Conservation (phyloP, 2,797 vertebrate species). For the Diplodus sargus region DNA sequence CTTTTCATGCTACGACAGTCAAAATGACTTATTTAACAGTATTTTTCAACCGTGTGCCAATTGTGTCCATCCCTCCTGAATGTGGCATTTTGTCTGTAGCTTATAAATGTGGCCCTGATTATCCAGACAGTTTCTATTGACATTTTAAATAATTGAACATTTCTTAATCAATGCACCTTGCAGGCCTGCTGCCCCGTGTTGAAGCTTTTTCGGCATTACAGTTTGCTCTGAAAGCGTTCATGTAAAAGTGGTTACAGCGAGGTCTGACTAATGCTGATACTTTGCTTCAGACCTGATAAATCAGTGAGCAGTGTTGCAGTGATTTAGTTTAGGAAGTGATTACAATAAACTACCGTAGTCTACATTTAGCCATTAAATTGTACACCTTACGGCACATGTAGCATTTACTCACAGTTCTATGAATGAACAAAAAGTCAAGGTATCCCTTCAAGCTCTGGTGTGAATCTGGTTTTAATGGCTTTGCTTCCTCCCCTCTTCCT, state of each 20-base stretch:
- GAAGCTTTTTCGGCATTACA: neutral
- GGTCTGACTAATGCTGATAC: neutral
- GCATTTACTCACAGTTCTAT: neutral
- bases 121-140: neutral
- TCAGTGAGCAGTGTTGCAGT: neutral
- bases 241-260: neutral
- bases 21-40: neutral
- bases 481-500: conserved; percentile 87
- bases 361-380: neutral
- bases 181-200: neutral
- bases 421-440: conserved; percentile 55
- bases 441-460: conserved; percentile 48
- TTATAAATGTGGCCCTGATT: neutral
- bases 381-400: neutral
- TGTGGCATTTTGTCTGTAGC: neutral
- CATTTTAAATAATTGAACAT: conserved; percentile 21
- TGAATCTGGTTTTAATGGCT: conserved; percentile 86
- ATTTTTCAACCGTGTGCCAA: neutral
- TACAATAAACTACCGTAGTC: neutral
- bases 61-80: neutral
- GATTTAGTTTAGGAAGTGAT: neutral
- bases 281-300: neutral
- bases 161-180: neutral
- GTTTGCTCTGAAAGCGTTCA: neutral
- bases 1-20: neutral